Conservation (phyloP, 2,113 vertebrate genomes). For the Trachemys scripta region DNA sequence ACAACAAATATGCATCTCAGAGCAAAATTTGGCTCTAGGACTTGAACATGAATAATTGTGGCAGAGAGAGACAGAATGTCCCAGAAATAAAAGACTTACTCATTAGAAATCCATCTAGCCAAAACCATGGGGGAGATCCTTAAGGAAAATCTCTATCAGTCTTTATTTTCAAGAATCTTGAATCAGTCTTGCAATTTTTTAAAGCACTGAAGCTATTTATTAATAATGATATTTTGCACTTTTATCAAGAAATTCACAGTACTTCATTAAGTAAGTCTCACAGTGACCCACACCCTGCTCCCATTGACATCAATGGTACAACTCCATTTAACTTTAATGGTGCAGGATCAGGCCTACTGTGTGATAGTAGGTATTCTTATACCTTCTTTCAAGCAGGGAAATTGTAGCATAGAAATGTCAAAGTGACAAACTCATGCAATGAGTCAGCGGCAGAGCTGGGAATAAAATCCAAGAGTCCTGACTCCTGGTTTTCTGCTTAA, state of each 20-base stretch:
- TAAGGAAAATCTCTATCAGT: constrained; percentile 3
- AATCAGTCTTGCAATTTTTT: background rate
- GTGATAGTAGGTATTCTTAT: background rate
- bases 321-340: accelerated
- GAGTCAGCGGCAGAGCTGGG: background rate
- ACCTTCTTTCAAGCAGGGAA: background rate
- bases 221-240: background rate
- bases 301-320: background rate
- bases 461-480: background rate
- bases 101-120: constrained; percentile 53
- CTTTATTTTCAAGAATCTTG: constrained; percentile 33
- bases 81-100: constrained; percentile 54
- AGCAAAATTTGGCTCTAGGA: constrained; percentile 53
- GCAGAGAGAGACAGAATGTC: constrained; percentile 27
- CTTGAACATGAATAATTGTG: constrained; percentile 15
- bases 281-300: background rate
- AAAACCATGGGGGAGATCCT: background rate
- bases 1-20: constrained; percentile 35
- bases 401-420: background rate
- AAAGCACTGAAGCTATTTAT: background rate
- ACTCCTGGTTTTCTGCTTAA: background rate
- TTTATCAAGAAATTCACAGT: background rate
- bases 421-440: background rate
- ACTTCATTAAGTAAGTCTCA: background rate
- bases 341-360: background rate